phyloP scores from a whole-genome alignment of 1,140 invertebrate species.

The Drosophila suzukii region DNA sequence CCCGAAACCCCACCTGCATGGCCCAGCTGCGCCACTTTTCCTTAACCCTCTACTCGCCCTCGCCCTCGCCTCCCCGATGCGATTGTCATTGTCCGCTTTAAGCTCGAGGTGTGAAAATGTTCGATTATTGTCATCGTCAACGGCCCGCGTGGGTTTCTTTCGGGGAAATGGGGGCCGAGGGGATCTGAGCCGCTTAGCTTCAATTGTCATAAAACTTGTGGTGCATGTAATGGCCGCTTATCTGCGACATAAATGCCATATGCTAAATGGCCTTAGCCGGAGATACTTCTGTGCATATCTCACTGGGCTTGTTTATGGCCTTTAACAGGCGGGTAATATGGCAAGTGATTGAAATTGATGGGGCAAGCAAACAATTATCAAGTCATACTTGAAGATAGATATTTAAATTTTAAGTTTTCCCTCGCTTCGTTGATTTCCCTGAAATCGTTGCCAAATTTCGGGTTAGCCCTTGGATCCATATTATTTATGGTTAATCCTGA shows the following conservation, averaged over 20 bases:
- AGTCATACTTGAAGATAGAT: neutral
- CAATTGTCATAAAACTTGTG: constrained; percentile 74
- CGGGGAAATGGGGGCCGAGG: constrained; percentile 3
- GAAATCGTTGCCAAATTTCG: constrained; percentile 65
- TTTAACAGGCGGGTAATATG: constrained; percentile 47
- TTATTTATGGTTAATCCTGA: constrained; percentile 55
- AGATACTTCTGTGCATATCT: constrained; percentile 22
- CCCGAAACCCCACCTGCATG: constrained; percentile 14
- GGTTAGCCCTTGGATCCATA: constrained; percentile 25
- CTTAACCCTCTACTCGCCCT: constrained; percentile 20
- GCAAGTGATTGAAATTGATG: constrained; percentile 65
- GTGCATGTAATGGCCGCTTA: constrained; percentile 75
- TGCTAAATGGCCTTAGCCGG: constrained; percentile 74
- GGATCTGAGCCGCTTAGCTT: constrained; percentile 67
- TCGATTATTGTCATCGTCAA: constrained; percentile 81
- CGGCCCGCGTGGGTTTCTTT: constrained; percentile 49
- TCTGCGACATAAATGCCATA: constrained; percentile 78
- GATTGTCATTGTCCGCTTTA: constrained; percentile 55
- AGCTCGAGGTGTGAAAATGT: constrained; percentile 83
- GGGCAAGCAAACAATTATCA: constrained; percentile 6
- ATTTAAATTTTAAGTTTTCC: neutral
- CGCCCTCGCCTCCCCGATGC: constrained; percentile 18
- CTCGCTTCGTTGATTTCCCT: constrained; percentile 11
- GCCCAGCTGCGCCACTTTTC: constrained; percentile 27
- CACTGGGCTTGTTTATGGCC: constrained; percentile 32